Conservation (phyloP, 2,888 invertebrate species). For the Girardia tigrina region DNA sequence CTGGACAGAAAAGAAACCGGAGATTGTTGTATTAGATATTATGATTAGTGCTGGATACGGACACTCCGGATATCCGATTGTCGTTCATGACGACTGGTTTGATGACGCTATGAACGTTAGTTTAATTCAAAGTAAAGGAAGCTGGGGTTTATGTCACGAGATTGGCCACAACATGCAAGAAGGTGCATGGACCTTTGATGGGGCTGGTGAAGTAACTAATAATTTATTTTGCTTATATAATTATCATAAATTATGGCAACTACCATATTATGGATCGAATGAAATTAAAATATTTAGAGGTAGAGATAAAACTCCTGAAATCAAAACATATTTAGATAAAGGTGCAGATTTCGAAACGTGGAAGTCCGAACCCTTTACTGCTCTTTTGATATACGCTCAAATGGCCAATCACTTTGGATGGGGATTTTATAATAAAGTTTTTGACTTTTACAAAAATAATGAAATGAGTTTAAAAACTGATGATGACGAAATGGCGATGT, state of each 20-base stretch:
- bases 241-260: slow-evolving; percentile 9
- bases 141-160: slow-evolving; percentile 41
- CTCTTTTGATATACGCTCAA: slow-evolving; percentile 39
- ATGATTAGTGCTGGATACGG: slow-evolving; percentile 37
- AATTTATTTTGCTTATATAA: slow-evolving; percentile 39
- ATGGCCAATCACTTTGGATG: slow-evolving; percentile 39
- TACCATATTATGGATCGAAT: background rate
- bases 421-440: slow-evolving; percentile 38
- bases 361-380: slow-evolving; percentile 38
- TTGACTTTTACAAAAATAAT: background rate
- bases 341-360: slow-evolving; percentile 38
- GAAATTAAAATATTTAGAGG: background rate
- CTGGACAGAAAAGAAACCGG: background rate
- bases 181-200: slow-evolving; percentile 39
- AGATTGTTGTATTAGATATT: slow-evolving; percentile 35
- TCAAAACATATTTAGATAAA: slow-evolving; percentile 38
- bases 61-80: slow-evolving; percentile 40
- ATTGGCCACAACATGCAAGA: slow-evolving; percentile 41
- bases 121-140: slow-evolving; percentile 34
- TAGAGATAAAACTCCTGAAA: background rate
- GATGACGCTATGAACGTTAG: slow-evolving; percentile 31
- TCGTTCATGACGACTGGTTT: slow-evolving; percentile 8
- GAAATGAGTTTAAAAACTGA: slow-evolving; percentile 34
- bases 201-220: slow-evolving; percentile 39
- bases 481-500: slow-evolving; percentile 39